Conservation (phyloP, 1,140 invertebrate genomes). For the Atta cephalotes region DNA sequence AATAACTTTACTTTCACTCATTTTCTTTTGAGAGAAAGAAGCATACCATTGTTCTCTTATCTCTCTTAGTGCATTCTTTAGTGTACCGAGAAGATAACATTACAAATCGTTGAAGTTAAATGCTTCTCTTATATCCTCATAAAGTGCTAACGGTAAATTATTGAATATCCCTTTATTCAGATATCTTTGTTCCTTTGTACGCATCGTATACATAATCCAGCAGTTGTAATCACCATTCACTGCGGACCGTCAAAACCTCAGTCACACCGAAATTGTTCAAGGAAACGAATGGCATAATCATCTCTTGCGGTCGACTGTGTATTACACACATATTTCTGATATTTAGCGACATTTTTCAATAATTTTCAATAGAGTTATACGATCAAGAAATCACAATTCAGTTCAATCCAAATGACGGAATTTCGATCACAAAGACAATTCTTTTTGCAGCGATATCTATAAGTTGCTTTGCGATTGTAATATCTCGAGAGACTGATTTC, state of each 20-base stretch:
- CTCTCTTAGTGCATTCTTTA: neutral
- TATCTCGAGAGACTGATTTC: neutral
- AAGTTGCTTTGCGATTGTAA: neutral
- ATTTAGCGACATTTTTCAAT: constrained; percentile 25
- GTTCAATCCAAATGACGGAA: constrained; percentile 6
- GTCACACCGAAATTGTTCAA: constrained; percentile 20
- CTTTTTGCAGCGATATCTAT: neutral
- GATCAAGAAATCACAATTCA: constrained; percentile 19
- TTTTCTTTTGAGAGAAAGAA: neutral
- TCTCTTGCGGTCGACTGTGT: constrained; percentile 14
- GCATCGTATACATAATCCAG: constrained; percentile 47
- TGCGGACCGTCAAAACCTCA: constrained; percentile 27
- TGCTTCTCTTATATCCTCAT: constrained; percentile 17
- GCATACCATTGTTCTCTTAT: neutral
- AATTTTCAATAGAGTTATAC: constrained; percentile 4
- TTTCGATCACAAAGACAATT: neutral
- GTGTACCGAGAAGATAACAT: neutral
- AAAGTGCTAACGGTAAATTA: constrained; percentile 47
- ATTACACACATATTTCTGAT: constrained; percentile 18
- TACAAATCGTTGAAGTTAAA: constrained; percentile 18
- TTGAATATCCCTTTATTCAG: constrained; percentile 54
- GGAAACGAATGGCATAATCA: constrained; percentile 41
- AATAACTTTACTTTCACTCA: too few relatives aligned
- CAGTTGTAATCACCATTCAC: constrained; percentile 23
- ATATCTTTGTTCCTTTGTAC: constrained; percentile 22